Evolutionary conservation across 2,113 vertebrate species (phyloP), one percentile per base, ranked within the genome.

Genomic region (Zeus faber): DNA sequence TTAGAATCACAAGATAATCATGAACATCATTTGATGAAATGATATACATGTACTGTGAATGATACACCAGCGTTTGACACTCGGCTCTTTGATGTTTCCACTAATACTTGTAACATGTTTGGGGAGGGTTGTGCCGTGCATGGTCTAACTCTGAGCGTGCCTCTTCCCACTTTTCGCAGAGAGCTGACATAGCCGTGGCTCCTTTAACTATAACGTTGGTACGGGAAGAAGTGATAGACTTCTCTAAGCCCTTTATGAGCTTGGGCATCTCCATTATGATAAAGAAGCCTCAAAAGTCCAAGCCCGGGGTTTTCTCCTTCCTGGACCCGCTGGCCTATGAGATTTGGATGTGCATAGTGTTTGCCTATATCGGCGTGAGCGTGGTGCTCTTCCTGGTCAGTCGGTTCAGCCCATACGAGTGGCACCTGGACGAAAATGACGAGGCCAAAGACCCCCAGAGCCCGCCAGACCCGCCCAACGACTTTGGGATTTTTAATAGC

Each of bases 401-500:
- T 89, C 92, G 96, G 73, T 98, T 98, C 92, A 98, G 96, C 76
- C 96, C 96, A 44, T 98, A 98, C 26, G 96, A 98, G 87, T 98
- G 96, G 96, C 96, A 96, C 69, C 92, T 97, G 91, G 96, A 99
- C 72, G 96, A 98, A 74, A 92, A 85, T 60, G 95, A 98, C 88
- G 96, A 98, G 74, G 92, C 92, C 71, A 95, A 95, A 84, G 96
- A 98, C 84, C 94, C 94, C 59, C 95, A 94, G 88, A 95, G 91
- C 74, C 92, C 95, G 84, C 95, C 96, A 5, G 95, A 97, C 79
- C 96, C 95, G 63, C 96, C 96, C 72, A 99, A 99, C 82, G 96
- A 99, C 90, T 99, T 98, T 91, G 96, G 96, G 81, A 98, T 98
- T 92, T 98, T 98, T 94, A 98, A 98, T 91, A 98, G 95, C 90